Evolutionary conservation across 2,888 invertebrate genomes (phyloP).

Genomic region (Sussaba pulchella): DNA sequence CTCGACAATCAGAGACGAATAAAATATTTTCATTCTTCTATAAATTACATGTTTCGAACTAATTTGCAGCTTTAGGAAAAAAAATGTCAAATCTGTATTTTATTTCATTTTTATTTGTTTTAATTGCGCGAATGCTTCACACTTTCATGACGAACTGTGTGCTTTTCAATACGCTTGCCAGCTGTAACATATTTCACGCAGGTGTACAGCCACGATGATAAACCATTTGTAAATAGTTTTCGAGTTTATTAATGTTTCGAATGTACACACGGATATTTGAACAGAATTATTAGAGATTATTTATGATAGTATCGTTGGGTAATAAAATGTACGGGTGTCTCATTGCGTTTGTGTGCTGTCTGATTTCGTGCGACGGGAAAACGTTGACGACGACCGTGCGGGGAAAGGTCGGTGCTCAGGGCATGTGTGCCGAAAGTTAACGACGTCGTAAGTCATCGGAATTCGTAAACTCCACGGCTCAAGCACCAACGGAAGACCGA

Average conservation of each 20-base stretch:
- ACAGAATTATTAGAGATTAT: constrained; percentile 31
- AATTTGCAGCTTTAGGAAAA: too few species aligned
- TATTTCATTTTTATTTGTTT: neutral
- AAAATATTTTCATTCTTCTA: too few species aligned
- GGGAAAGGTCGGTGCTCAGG: constrained; percentile 2
- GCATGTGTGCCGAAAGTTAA: constrained; percentile 22
- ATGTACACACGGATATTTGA: neutral
- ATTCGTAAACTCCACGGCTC: constrained; percentile 24
- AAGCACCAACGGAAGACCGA: too few species aligned
- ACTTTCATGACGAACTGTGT: neutral
- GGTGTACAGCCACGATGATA: constrained; percentile 5
- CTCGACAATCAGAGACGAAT: too few species aligned
- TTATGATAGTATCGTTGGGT: neutral
- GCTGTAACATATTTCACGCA: constrained; percentile 21
- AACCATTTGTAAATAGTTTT: constrained; percentile 27
- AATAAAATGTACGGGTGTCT: constrained; percentile 21
- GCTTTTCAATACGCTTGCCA: constrained; percentile 3
- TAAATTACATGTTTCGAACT: too few species aligned
- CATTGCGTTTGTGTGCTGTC: neutral
- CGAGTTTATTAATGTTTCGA: constrained; percentile 32
- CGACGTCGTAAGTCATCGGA: constrained; percentile 30
- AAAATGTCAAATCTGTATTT: neutral
- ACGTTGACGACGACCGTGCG: neutral
- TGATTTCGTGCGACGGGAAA: neutral
- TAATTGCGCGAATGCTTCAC: neutral